Base-by-base conservation (phyloP, 2,888 invertebrate genomes). In the Aphidius colemani region DNA sequence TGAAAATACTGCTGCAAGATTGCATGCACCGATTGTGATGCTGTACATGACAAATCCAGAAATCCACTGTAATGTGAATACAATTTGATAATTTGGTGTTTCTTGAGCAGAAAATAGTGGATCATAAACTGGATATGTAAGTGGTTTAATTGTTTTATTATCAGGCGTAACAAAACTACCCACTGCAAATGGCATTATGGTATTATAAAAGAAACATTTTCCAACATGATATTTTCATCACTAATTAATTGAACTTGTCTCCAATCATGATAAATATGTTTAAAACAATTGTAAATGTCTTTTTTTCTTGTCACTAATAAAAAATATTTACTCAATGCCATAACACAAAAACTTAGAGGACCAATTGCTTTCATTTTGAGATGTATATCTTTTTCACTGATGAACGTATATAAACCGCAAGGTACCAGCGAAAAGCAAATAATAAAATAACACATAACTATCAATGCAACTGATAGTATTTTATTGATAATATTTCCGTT, bases 11-110 rank as follows among this genome's bases (percentile, higher is more conserved):
- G 78, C 78, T 0, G 76, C 73, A 2, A 78, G 62, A 40, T 78
- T 72, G 56, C 79, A 80, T 1, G 74, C 69, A 0, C 72, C 70
- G 8, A 77, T 70, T 0, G 77, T 78, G 1, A 78, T 70, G 0
- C 76, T 73, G 43, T 76, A 77, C 6, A 76, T 64, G 7, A 78
- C 72, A 53, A 74, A 75, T 1, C 74, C 78, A 1, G 74, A 71
- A 30, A 77, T 56, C 66, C 71, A 73, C 59, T 80, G 78, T 8
- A 68, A 60, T 2, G 71, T 39, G 39, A 78, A 78, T 4, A 77
- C 70, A 50, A 79, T 75, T 59, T 79, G 76, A 65, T 78, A 77
- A 10, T 58, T 70, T 0, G 79, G 79, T 41, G 71, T 78, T 0
- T 30, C 56, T 2, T 73, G 69, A 6, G 74, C 73, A 58, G 77